phyloP scores from a whole-genome alignment of 2,888 invertebrate genomes.

The Carabus problematicus region DNA sequence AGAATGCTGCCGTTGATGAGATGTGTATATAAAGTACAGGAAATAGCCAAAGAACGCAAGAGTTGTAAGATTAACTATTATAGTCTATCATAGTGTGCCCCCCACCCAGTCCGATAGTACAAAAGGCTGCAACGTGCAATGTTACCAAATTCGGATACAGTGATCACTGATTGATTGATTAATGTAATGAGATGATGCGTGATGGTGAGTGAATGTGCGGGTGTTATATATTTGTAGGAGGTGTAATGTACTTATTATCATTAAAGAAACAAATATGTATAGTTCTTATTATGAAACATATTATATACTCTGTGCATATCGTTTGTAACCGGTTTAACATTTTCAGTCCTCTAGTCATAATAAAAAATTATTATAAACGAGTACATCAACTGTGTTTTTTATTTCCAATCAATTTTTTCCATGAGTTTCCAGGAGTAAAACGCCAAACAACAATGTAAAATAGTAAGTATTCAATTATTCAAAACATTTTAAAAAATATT shows the following conservation, averaged over 20 bases:
- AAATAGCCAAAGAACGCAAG: constrained; percentile 2
- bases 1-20: no score
- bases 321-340: constrained; percentile 67
- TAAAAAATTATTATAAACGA: constrained; percentile 59
- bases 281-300: constrained; percentile 48
- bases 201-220: constrained; percentile 19
- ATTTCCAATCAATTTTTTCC: not conserved
- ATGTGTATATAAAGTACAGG: no score
- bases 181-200: constrained; percentile 11
- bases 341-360: constrained; percentile 75
- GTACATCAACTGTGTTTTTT: constrained; percentile 1
- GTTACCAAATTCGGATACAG: constrained; percentile 30
- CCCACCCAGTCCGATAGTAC: constrained; percentile 33
- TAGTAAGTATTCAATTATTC: no score
- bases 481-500: no score
- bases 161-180: constrained; percentile 3
- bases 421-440: not conserved
- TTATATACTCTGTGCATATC: constrained; percentile 61
- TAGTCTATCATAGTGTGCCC: not conserved
- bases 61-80: not conserved
- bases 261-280: constrained; percentile 40
- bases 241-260: constrained; percentile 28
- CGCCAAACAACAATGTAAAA: not conserved
- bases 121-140: constrained; percentile 43
- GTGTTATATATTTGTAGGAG: constrained; percentile 30